These are phyloP conservation scores for Gymnoscopelus braueri DNA, from an alignment of 2,797 vertebrate species.

Conservation along the genomic window DNA sequence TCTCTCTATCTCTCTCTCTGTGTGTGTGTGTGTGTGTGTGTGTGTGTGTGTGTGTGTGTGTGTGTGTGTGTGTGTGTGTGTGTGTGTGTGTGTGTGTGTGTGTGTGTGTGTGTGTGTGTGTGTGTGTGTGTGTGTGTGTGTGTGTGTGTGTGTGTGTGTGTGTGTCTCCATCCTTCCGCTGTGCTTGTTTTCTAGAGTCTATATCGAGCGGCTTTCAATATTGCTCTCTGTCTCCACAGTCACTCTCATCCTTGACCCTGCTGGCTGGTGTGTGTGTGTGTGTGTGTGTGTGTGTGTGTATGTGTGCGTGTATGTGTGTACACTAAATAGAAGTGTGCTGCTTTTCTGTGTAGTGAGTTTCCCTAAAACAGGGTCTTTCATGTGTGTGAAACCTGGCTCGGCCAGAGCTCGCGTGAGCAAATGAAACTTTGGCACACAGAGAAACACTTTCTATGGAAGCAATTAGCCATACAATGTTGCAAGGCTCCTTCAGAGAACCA, in stretches of 20 bases:
- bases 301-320: not conserved
- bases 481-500: no score
- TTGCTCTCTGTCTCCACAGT: slow-evolving; percentile 40
- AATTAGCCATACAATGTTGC: no score
- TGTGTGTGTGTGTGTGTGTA: slow-evolving; percentile 6
- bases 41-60: not conserved
- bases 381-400: no score
- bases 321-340: no score
- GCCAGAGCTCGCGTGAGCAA: no score
- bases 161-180: slow-evolving; percentile 8
- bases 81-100: no score
- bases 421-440: no score
- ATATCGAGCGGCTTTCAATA: slow-evolving; percentile 51
- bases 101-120: no score
- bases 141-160: not conserved
- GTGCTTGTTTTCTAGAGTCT: slow-evolving; percentile 55
- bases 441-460: no score
- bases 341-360: no score
- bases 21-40: not conserved
- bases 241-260: slow-evolving; percentile 67
- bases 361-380: no score
- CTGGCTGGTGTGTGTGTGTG: slow-evolving; percentile 29
- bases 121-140: no score
- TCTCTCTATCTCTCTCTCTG: slow-evolving; percentile 14
- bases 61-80: not conserved